Conservation (phyloP, 2,797 vertebrate species). For the Cynodonichthys magdalenae region DNA sequence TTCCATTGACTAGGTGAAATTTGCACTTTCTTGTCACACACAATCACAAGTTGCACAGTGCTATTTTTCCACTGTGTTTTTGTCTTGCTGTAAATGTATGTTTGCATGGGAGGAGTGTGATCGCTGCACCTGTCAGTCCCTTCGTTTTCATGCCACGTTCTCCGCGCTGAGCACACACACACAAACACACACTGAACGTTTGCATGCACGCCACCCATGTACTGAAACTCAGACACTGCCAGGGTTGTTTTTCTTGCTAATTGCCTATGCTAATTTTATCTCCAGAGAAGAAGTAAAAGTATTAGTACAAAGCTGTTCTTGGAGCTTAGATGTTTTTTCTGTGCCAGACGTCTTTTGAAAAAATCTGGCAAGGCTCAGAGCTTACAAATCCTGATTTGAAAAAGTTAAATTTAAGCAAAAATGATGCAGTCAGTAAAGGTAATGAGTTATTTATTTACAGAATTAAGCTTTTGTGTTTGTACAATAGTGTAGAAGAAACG, state of each 20-base stretch:
- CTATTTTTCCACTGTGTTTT: constrained; percentile 45
- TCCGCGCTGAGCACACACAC: constrained; percentile 20
- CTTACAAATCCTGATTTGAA: constrained; percentile 8
- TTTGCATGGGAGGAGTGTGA: constrained; percentile 45
- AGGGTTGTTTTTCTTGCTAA: constrained; percentile 75
- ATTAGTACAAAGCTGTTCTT: constrained; percentile 61
- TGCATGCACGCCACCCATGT: constrained; percentile 37
- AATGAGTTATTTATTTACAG: constrained; percentile 6
- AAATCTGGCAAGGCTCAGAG: constrained; percentile 9
- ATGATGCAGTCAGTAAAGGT: background rate
- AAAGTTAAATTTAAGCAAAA: constrained; percentile 20
- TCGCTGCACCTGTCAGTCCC: constrained; percentile 54
- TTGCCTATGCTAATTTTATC: constrained; percentile 76
- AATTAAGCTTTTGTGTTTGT: constrained; percentile 6
- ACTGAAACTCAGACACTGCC: constrained; percentile 59
- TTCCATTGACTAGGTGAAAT: constrained; percentile 39
- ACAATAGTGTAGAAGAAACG: background rate
- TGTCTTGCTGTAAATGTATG: constrained; percentile 37
- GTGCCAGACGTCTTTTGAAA: constrained; percentile 26
- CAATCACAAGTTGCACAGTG: constrained; percentile 23
- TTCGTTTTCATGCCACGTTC: constrained; percentile 44
- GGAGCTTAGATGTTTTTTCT: constrained; percentile 47
- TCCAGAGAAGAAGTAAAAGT: constrained; percentile 55
- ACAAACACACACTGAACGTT: background rate
- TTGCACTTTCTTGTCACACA: constrained; percentile 35